Evolutionary conservation across 30 jellyfish, hydroid and myxozoan genomes (phyloP), one percentile per base, ranked within the genome.

Genomic region (Rhopilema esculentum): DNA sequence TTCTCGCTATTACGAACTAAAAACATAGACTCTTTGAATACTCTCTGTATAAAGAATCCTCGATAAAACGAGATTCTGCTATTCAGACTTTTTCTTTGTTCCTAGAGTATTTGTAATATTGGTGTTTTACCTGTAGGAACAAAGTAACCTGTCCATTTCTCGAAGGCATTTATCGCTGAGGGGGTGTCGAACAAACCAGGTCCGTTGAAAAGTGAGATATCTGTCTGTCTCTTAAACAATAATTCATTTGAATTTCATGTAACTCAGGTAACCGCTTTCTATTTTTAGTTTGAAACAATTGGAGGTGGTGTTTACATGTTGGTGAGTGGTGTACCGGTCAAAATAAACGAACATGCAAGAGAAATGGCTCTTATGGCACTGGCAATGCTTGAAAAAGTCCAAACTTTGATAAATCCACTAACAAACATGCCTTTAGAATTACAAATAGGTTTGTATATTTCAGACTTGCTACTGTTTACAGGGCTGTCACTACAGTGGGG

Each of bases 321-420:
- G 24, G 94, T 86, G 57, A 86, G 94, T 40, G 94, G 94, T 64
- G 89, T 67, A 17, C 94, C 94, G 27, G 94, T 86, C 65, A 75
- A 75, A 33, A 77, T 77, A 19, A 67, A 74, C 8, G 84, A 67
- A 48, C 94, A 86, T 75, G 94, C 94, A 30, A 64, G 79, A 20
- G 94, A 86, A 40, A 86, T 86, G 94, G 88, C 89, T 0, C 21
- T 75, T 15, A 86, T 86, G 94, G 94, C 94, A 0, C 20, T 75
- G 85, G 66, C 64, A 66, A 86, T 86, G 94, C 84, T 86, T 4
- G 85, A 67, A 63, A 61, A 86, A 69, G 80, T 77, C 22, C 83
- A 75, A 68, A 77, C 84, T 0, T 27, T 86, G 27, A 25, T 68
- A 8, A 86, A 75, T 76, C 94, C 94, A 23, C 70, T 75, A 15